Percentiles rank a stretch among this genome's conserved stretches.
Evolutionary conservation across 2,888 invertebrate genomes (phyloP).

Genomic region (Parthenolecanium corni): DNA sequence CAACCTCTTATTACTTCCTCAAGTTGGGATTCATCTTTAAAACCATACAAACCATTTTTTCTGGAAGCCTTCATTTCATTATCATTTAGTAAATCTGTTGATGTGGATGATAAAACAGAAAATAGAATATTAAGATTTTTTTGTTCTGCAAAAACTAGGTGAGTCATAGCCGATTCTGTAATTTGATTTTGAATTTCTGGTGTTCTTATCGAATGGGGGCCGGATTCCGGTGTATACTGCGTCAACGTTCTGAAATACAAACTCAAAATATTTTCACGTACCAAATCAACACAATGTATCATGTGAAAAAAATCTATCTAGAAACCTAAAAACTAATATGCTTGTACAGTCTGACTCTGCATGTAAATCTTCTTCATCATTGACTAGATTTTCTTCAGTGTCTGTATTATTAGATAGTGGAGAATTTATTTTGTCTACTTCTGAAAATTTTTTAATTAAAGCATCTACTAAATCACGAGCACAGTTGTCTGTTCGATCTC

Average conservation of each 20-base stretch:
- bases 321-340: slow-evolving; percentile 13
- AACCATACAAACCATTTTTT: neutral
- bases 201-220: no score
- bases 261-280: no score
- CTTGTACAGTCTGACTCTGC: slow-evolving; percentile 18
- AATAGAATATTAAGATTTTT: neutral
- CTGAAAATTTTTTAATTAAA: slow-evolving; percentile 50
- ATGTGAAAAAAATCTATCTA: neutral
- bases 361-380: neutral
- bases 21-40: no score
- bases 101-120: neutral
- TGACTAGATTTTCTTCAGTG: neutral
- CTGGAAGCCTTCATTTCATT: neutral
- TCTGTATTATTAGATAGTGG: slow-evolving; percentile 1
- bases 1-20: no score
- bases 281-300: slow-evolving; percentile 24
- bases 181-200: neutral
- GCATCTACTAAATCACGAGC: slow-evolving; percentile 60
- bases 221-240: slow-evolving; percentile 44
- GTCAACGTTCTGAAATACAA: slow-evolving; percentile 52
- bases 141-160: neutral
- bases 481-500: slow-evolving; percentile 55
- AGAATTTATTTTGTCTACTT: slow-evolving; percentile 13
- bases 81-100: neutral
- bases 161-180: neutral